These are phyloP conservation scores for Chiloscyllium plagiosum DNA, from an alignment of 2,113 vertebrate genomes.

Conservation along the genomic window DNA sequence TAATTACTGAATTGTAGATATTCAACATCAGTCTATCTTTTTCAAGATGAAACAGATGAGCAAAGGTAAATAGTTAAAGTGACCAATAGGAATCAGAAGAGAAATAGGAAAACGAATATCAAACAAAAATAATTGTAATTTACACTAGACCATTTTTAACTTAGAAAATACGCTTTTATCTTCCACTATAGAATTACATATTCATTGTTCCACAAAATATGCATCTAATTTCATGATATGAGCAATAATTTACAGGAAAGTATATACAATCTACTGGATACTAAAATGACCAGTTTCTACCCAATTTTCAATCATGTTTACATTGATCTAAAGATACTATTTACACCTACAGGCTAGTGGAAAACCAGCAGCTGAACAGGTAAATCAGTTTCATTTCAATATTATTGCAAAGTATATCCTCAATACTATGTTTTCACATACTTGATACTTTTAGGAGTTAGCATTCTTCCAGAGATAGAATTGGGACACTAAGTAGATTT, in stretches of 20 bases:
- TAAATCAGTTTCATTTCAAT: background rate
- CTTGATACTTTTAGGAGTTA: background rate
- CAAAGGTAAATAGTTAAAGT: background rate
- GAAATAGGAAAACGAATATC: background rate
- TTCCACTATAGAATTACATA: background rate
- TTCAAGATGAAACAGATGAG: background rate
- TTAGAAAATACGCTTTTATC: conserved; percentile 13
- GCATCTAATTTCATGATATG: background rate
- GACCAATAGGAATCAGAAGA: background rate
- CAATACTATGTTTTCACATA: background rate
- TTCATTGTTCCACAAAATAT: background rate
- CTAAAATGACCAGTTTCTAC: background rate
- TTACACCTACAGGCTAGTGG: background rate
- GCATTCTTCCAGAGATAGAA: background rate
- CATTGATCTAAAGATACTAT: background rate
- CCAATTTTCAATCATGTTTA: background rate
- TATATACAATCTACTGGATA: background rate
- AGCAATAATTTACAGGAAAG: conserved; percentile 7
- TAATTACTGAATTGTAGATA: background rate
- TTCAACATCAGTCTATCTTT: background rate
- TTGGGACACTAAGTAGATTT: background rate
- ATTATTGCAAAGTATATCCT: conserved; percentile 33
- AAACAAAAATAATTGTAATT: background rate
- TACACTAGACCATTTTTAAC: background rate
- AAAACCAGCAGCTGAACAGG: background rate